These are phyloP conservation scores for Crypturellus undulatus DNA, from an alignment of 2,113 vertebrate species.

Conservation along the genomic window DNA sequence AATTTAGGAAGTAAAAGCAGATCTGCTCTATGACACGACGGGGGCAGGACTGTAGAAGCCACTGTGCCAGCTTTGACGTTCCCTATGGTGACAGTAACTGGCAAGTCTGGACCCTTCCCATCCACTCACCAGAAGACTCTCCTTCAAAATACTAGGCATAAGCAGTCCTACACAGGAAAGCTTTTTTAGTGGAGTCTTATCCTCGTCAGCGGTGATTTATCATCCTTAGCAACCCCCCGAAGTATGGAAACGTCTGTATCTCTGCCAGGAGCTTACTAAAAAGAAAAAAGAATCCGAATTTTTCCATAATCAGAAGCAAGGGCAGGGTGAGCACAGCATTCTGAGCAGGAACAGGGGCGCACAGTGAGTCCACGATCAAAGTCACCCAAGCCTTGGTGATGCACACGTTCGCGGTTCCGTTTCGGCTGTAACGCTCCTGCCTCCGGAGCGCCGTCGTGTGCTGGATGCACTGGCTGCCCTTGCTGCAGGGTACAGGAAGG, in stretches of 20 bases:
- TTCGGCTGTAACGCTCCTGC: fast-evolving
- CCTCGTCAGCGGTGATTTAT: not conserved
- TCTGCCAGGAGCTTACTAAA: not conserved
- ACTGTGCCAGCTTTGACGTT: not conserved
- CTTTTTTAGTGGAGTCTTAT: not conserved
- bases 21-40: not conserved
- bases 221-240: not conserved
- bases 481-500: not conserved
- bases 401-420: not conserved
- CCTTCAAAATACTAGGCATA: not conserved
- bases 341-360: not conserved
- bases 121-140: not conserved
- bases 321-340: slow-evolving; percentile 30
- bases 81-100: not conserved
- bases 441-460: fast-evolving
- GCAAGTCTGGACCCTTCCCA: not conserved
- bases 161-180: not conserved
- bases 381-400: not conserved
- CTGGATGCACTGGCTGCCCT: not conserved
- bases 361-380: not conserved
- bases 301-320: not conserved
- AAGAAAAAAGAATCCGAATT: not conserved
- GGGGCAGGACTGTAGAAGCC: not conserved
- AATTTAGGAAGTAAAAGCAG: slow-evolving; percentile 39
- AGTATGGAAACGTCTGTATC: not conserved